Base-by-base conservation (phyloP, 1,140 invertebrate genomes). In the Drosophila prosaltans region DNA sequence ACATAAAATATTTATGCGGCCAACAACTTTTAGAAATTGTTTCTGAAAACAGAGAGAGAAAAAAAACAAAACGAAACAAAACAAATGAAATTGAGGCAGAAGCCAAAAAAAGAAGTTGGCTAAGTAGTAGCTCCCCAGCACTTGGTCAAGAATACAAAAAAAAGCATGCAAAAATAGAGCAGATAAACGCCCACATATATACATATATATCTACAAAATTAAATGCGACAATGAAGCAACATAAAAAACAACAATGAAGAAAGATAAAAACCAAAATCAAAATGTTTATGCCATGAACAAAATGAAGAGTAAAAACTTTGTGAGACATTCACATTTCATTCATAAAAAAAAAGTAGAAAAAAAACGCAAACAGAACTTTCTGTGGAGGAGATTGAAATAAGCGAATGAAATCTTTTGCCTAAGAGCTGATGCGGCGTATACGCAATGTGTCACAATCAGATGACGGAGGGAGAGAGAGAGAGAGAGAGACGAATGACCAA, bases 101-200 rank as follows among this genome's bases (percentile, higher is more conserved):
- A 41, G 62, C 74, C 79, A 64, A 62, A 51, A 62, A 51, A 65
- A 76, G 67, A 78, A 70, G 79, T 73, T 69, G 74, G 72, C 78
- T 61, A 62, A 65, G 67, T 83, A 83, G 80, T 80, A 83, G 81
- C 32, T 2, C 32, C 32, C 32, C 32, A 36, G 32, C 81, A 84
- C 81, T 83, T 84, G 77, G 69, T 69, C 48, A 64, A 80, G 71
- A 82, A 82, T 83, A 69, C 57, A 65, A 74, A 51, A 83, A 82
- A 65, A 30, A 83, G 72, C n/a, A 51, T 65, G 58, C 65, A 74
- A 62, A 84, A 73, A 71, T 88, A 66, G 82, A 86, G 80, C 82
- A 82, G 80, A 85, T 51, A 21, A 66, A 83, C 68, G 51, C 84
- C 82, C 76, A 80, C 83, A 77, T 62, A 21, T 24, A 30, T 10